Evolutionary conservation across 2,888 invertebrate genomes (phyloP).

Genomic region (Campopleginae sp.): DNA sequence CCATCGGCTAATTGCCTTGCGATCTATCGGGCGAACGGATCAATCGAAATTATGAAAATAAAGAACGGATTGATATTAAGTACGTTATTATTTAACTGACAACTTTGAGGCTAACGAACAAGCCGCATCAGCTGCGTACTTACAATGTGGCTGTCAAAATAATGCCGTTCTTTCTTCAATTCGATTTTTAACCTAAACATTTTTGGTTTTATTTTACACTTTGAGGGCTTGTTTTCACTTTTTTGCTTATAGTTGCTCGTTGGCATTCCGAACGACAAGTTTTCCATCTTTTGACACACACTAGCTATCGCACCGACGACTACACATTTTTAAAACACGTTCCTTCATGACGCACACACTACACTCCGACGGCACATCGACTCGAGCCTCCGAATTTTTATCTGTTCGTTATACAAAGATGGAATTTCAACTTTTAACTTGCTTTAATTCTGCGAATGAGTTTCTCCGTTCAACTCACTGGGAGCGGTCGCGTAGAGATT

Average conservation of each 20-base stretch:
- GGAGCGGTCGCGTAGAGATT: no score
- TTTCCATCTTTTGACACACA: not conserved
- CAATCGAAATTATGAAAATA: slow-evolving; percentile 33
- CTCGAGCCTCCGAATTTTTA: not conserved
- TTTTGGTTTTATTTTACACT: not conserved
- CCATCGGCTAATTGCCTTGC: slow-evolving; percentile 65
- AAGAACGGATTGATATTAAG: slow-evolving; percentile 27
- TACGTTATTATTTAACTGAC: no score
- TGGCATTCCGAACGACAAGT: not conserved
- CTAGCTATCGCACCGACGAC: slow-evolving; percentile 22
- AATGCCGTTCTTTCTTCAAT: not conserved
- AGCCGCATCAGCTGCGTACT: slow-evolving; percentile 46
- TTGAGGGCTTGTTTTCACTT: not conserved
- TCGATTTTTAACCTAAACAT: not conserved
- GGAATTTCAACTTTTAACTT: no score
- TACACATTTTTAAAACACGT: slow-evolving; percentile 14
- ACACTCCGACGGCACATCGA: slow-evolving; percentile 1
- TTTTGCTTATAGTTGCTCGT: not conserved
- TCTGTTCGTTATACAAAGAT: not conserved
- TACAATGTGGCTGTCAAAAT: slow-evolving; percentile 9
- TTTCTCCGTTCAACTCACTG: not conserved
- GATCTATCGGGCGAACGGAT: slow-evolving; percentile 43
- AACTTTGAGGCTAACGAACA: slow-evolving; percentile 31
- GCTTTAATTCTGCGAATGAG: not conserved
- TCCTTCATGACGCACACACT: not conserved